These are phyloP conservation scores for Euschistus heros DNA, from an alignment of 1,140 invertebrate genomes.

Conservation along the genomic window DNA sequence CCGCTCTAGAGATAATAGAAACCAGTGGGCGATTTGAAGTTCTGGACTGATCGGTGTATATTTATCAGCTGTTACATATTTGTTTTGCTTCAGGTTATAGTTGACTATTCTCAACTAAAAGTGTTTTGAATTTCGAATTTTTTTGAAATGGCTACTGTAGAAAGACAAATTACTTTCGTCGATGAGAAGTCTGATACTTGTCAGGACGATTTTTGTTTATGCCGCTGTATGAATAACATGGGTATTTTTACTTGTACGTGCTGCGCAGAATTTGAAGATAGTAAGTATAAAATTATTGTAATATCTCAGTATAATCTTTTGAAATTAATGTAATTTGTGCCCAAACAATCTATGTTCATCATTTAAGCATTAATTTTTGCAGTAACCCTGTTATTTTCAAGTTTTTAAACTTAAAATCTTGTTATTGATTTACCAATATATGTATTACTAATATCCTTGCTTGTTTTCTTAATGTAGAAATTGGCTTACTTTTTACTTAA, in stretches of 20 bases:
- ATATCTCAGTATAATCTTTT: no score
- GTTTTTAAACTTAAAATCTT: no score
- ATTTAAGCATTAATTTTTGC: no score
- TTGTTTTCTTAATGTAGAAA: no score
- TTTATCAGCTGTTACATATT: conserved; percentile 7
- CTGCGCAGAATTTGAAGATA: conserved; percentile 11
- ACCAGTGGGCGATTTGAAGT: background rate
- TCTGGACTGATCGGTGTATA: background rate
- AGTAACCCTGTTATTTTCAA: no score
- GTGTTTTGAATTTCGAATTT: background rate
- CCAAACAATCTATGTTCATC: no score
- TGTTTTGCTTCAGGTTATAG: conserved; percentile 16
- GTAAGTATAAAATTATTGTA: background rate
- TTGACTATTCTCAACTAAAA: background rate
- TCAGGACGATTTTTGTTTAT: conserved; percentile 17
- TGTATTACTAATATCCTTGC: no score
- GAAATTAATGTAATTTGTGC: no score
- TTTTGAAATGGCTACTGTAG: conserved; percentile 12
- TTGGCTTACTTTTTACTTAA: no score
- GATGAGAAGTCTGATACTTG: background rate
- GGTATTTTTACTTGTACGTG: conserved; percentile 12
- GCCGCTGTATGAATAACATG: background rate
- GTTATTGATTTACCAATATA: no score
- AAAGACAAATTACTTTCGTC: conserved; percentile 12
- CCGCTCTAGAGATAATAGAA: background rate